Evolutionary conservation across 1,140 invertebrate species (phyloP), one percentile per base, ranked within the genome.

Genomic region (Lasioglossum baleicum): DNA sequence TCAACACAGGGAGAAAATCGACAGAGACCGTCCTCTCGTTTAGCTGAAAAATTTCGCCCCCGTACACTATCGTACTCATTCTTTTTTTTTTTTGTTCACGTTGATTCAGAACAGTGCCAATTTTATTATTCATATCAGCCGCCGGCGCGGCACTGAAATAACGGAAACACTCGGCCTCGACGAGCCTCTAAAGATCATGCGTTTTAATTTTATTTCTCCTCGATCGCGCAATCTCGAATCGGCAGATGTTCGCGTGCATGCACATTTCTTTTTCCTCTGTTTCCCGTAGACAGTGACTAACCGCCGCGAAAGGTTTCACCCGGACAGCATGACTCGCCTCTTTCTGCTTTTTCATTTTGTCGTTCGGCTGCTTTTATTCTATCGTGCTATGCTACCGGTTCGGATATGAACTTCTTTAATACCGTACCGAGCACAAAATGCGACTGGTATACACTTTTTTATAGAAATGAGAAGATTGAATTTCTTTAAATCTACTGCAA

Each of bases 41-140:
- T 77, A 75, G 53, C 78, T 31, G 63, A 58, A 68, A 71, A 85
- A 85, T 56, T 67, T 82, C 76, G n/a, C 22, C 69, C 69, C 77
- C 53, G 73, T 70, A 51, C 17, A 15, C 40, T 64, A 11, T n/a
- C 40, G 65, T 44, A 17, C 51, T 1, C 15, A 64, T 60, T 64
- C n/a, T 13, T 20, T 63, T 67, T 31, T 10, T 13, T 75, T 66
- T 58, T n/a, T 31, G 1, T 7, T 42, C 63, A 2, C 26, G 42
- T 64, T 35, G 15, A 15, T 56, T 48, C 40, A 15, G 4, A 31
- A 17, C 22, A 35, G 53, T 8, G 71, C 7, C 66, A 58, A 65
- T 51, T 85, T 85, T 77, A 72, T 85, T 85, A 82, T 85, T 81
- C 80, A 84, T 85, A 48, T 44, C 10, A 48, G 51, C 67, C 53